Evolutionary conservation across 2,113 vertebrate genomes (phyloP).

Genomic region (Blennius ocellaris): DNA sequence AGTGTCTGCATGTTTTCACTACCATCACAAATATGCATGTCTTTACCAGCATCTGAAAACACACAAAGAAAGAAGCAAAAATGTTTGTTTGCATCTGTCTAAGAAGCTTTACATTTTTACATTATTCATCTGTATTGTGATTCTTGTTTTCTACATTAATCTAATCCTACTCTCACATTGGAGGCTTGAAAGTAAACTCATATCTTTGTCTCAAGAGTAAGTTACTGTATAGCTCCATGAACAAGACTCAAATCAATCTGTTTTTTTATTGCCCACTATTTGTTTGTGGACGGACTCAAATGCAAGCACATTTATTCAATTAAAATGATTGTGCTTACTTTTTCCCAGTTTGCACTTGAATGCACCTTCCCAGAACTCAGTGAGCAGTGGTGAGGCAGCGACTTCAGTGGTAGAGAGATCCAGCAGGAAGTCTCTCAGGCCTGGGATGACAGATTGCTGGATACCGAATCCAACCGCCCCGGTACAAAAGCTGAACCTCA

Average conservation of each 20-base stretch:
- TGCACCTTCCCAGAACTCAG: slow-evolving; percentile 77
- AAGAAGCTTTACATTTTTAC: background rate
- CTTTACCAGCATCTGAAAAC: slow-evolving; percentile 2
- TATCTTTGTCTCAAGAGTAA: too few species aligned
- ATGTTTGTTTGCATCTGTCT: background rate
- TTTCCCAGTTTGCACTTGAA: slow-evolving; percentile 73
- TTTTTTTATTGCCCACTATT: too few species aligned
- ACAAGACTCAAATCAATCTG: too few species aligned
- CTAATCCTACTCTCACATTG: too few species aligned
- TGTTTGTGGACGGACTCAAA: too few species aligned
- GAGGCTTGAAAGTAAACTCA: too few species aligned
- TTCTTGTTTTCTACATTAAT: too few species aligned
- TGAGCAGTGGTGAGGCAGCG: slow-evolving; percentile 53
- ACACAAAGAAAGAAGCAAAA: background rate
- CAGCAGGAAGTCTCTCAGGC: slow-evolving; percentile 75
- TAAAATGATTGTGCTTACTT: slow-evolving; percentile 35
- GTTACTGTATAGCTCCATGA: too few species aligned
- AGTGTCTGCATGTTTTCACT: slow-evolving; percentile 63
- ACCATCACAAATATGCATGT: slow-evolving; percentile 61
- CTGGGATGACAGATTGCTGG: slow-evolving; percentile 69
- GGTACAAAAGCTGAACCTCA: slow-evolving; percentile 48
- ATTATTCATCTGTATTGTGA: too few species aligned
- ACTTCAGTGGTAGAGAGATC: slow-evolving; percentile 58
- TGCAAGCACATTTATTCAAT: too few species aligned
- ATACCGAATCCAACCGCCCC: slow-evolving; percentile 76